Evolutionary conservation across 2,888 invertebrate genomes (phyloP).

Genomic region (Cinara cedri): DNA sequence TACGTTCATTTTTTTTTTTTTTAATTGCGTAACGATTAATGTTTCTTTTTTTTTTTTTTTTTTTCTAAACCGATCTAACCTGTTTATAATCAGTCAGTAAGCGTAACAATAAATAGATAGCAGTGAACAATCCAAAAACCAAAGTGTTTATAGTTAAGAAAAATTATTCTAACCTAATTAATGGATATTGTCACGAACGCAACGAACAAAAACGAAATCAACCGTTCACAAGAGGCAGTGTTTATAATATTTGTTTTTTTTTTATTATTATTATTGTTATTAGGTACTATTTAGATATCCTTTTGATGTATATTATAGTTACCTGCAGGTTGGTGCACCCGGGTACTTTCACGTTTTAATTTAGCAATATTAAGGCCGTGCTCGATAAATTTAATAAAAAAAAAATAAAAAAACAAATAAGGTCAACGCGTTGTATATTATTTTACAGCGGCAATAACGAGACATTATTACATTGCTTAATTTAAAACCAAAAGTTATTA

Average conservation of each 20-base stretch:
- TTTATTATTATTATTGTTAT: too few species aligned
- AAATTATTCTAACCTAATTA: constrained; percentile 16
- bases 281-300: too few species aligned
- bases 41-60: too few species aligned
- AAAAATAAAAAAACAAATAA: constrained; percentile 44
- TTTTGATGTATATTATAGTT: neutral
- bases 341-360: constrained; percentile 31
- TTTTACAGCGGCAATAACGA: too few species aligned
- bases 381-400: constrained; percentile 15
- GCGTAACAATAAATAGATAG: too few species aligned
- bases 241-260: constrained; percentile 14
- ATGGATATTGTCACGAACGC: neutral
- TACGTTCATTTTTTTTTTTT: too few species aligned
- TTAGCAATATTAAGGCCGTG: constrained; percentile 35
- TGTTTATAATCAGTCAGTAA: too few species aligned
- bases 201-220: neutral
- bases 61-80: too few species aligned
- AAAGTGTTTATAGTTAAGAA: neutral
- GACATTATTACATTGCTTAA: neutral
- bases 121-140: neutral
- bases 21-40: too few species aligned
- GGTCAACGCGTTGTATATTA: constrained; percentile 36
- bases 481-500: constrained; percentile 13
- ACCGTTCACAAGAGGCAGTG: neutral
- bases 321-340: too few species aligned